Base-by-base conservation (phyloP, 2,888 invertebrate species). In the Unio pictorum region DNA sequence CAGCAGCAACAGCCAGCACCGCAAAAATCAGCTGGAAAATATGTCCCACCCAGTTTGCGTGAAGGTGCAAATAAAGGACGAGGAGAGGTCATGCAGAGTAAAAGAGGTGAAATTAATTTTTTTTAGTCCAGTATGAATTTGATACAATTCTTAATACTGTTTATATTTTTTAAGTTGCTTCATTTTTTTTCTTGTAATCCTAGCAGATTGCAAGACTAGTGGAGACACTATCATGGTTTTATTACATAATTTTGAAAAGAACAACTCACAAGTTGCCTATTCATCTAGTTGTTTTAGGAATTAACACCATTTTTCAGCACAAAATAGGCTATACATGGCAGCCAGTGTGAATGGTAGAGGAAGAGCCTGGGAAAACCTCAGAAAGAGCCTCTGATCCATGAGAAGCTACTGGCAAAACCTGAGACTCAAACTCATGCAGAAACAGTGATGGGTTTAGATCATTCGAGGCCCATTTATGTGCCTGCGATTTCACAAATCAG, bases 41-140 rank as follows among this genome's bases (percentile, higher is more conserved):
- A 92, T 80, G 94, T 98, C 61, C 96, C 97, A 4, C 98, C 98
- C 0, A 95, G 93, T 87, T 91, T 96, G 91, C 93, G 97, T 74
- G 97, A 96, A 71, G 89, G 89, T 3, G 96, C 96, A 34, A 86
- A 84, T 67, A 94, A 93, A 30, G 94, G 95, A 73, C 93, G 95
- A 55, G 89, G 94, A 83, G 92, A 95, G 67, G 76, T 75, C 56
- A 81, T 81, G 81, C 74, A 77, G 69, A 76, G 79, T 30, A 78
- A 75, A 60, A 80, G 81, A 77, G 81, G 81, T 81, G 59, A 64
- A 64, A 26, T 61, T 20, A 26, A 28, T 30, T n/a, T 28, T 28
- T 26, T 0, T 26, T 20, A 61, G 20, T 28, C 30, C 2, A 11
- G 7, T 7, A 17, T 28, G 61, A 28, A 28, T 18, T 23, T 23